A percentile compares a stretch with the other conserved stretches of the same genome.
These are phyloP conservation scores for Augochlorella aurata DNA, from an alignment of 2,888 invertebrate genomes.

Conservation along the genomic window DNA sequence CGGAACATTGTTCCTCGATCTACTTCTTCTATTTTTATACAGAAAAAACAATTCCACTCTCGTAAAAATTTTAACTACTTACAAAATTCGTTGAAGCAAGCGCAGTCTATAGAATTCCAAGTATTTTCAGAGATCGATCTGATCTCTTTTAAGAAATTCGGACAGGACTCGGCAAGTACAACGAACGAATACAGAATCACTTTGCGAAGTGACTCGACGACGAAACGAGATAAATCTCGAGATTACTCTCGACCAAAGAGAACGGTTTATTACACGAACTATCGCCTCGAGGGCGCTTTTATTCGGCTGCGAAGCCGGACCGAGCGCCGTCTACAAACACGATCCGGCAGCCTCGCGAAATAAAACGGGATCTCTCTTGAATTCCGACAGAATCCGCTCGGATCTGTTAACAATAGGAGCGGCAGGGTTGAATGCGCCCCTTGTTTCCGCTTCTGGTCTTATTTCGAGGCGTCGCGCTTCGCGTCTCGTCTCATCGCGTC, in stretches of 20 bases:
- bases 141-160: too few relatives aligned
- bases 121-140: too few relatives aligned
- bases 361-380: neutral
- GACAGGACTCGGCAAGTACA: too few relatives aligned
- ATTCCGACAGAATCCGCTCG: neutral
- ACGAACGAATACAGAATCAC: neutral
- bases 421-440: neutral
- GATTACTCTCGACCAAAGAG: neutral
- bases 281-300: neutral
- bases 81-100: too few relatives aligned
- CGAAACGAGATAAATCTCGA: neutral
- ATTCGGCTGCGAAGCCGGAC: neutral
- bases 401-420: slow-evolving; percentile 6
- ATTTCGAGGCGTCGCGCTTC: neutral
- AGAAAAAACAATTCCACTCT: too few relatives aligned
- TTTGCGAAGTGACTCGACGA: too few relatives aligned
- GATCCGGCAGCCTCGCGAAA: neutral
- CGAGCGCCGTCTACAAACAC: neutral
- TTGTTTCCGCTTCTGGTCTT: neutral
- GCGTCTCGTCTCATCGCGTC: neutral
- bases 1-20: too few relatives aligned
- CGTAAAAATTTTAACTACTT: too few relatives aligned
- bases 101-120: too few relatives aligned
- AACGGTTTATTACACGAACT: neutral
- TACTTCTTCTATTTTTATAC: neutral